These are phyloP conservation scores for Carassius gibelio DNA, from an alignment of 2,113 vertebrate species.

Conservation along the genomic window DNA sequence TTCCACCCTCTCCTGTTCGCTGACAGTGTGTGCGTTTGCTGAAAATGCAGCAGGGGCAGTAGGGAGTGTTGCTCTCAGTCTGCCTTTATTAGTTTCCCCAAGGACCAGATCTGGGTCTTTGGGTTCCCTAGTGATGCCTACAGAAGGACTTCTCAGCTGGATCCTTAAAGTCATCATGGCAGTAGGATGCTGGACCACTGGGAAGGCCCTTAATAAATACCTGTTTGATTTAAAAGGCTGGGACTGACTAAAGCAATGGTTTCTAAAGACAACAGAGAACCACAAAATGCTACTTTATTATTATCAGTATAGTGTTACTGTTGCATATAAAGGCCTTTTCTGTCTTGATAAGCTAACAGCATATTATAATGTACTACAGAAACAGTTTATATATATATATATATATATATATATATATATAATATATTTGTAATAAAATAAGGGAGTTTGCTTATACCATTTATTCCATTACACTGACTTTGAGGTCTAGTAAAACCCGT, in stretches of 20 bases:
- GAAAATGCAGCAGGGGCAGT: slow-evolving; percentile 68
- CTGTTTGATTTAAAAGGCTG: slow-evolving; percentile 66
- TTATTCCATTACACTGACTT: neutral
- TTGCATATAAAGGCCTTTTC: neutral
- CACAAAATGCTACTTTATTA: neutral
- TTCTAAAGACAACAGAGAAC: neutral
- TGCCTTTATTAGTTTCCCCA: slow-evolving; percentile 66
- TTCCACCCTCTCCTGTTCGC: slow-evolving; percentile 73
- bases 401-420: no score
- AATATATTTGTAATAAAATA: neutral
- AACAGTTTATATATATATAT: neutral
- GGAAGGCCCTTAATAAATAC: slow-evolving; percentile 65
- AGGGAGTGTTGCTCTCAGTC: slow-evolving; percentile 68
- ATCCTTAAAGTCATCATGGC: slow-evolving; percentile 67
- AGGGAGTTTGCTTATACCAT: neutral
- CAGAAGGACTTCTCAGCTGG: slow-evolving; percentile 59
- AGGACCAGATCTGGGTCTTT: slow-evolving; percentile 39
- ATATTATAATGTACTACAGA: neutral
- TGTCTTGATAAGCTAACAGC: neutral
- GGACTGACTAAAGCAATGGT: slow-evolving; percentile 49
- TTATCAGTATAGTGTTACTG: neutral
- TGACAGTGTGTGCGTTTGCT: slow-evolving; percentile 75
- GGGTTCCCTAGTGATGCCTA: slow-evolving; percentile 50
- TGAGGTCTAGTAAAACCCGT: neutral
- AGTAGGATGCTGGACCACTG: slow-evolving; percentile 72